These are phyloP conservation scores for Blomia tropicalis DNA, from an alignment of 2,888 invertebrate species.

Conservation along the genomic window DNA sequence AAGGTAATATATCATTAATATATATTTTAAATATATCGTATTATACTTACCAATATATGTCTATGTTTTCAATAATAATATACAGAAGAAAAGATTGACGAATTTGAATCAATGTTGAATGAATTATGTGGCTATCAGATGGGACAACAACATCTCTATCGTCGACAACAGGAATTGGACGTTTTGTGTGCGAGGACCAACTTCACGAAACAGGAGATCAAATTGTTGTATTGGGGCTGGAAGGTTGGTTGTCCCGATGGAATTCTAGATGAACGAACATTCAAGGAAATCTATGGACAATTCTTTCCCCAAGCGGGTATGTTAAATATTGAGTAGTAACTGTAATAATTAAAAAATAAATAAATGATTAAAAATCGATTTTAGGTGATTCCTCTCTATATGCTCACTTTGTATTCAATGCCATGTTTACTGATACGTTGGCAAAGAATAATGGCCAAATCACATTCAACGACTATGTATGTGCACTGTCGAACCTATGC, in stretches of 20 bases:
- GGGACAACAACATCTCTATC: slow-evolving; percentile 16
- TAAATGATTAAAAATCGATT: not conserved
- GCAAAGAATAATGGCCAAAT: slow-evolving; percentile 22
- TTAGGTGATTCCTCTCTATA: slow-evolving; percentile 24
- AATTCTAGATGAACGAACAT: slow-evolving; percentile 82
- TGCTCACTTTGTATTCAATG: slow-evolving; percentile 25
- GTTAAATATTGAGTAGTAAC: slow-evolving; percentile 34
- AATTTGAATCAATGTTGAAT: slow-evolving; percentile 25
- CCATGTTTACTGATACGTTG: slow-evolving; percentile 24
- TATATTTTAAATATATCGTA: too few relatives aligned
- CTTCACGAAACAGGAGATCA: slow-evolving; percentile 79
- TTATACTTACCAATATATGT: too few relatives aligned
- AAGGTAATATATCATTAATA: slow-evolving; percentile 18
- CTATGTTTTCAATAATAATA: not conserved
- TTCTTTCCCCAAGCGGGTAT: slow-evolving; percentile 97
- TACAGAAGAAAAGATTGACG: slow-evolving; percentile 26
- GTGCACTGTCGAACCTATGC: slow-evolving; percentile 74
- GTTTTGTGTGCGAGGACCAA: slow-evolving; percentile 71
- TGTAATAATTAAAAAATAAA: slow-evolving; percentile 2
- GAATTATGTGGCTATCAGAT: slow-evolving; percentile 24
- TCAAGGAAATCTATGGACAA: slow-evolving; percentile 87
- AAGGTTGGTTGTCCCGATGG: slow-evolving; percentile 47
- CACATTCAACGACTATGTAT: slow-evolving; percentile 53
- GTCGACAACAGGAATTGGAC: slow-evolving; percentile 38
- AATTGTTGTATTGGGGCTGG: slow-evolving; percentile 85